Base-by-base conservation (phyloP, 2,797 vertebrate genomes). In the Sparus aurata region DNA sequence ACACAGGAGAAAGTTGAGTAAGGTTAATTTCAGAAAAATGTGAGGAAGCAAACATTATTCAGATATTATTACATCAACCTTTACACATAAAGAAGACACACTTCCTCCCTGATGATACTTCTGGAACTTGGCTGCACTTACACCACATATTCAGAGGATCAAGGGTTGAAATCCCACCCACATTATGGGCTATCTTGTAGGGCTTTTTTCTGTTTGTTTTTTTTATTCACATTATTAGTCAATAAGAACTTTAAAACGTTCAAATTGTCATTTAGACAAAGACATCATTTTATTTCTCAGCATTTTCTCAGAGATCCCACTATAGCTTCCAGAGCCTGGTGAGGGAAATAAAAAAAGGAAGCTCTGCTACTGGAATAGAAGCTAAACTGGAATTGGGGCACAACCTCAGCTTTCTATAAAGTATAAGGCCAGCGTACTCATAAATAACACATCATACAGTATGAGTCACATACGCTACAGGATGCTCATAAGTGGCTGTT, bases 371-470 rank as follows among this genome's bases (percentile, higher is more conserved):
- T 80, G 43, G 23, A 75, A 65, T 78, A 74, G 54, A 73, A 70
- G 22, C 22, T 52, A 23, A 25, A 25, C 30, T 15, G 45, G 30
- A 81, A 77, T 61, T 59, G 6, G 65, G 49, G 12, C 52, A 59
- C 46, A 47, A 66, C 47, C 22, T 64, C 27, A 49, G 58, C 49
- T 77, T 73, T 74, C 46, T 72, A 23, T 16, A 60, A 63, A 43
- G 55, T 74, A 67, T 12, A 12, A 52, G 25, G 18, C 1, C 46
- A 60, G 38, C 23, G 15, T 9, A 17, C 46, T 71, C 62, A 80
- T 78, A 60, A 80, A 78, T 79, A 87, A 85, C 0, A 4, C 1
- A 73, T 73, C 11, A 50, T 25, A 54, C 12, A 69, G 63, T 41
- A 38, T 63, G 69, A 67, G 58, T 77, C 64, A 80, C 62, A 68